Evolutionary conservation across 2,797 vertebrate genomes (phyloP).

Genomic region (Buceros bicornis): DNA sequence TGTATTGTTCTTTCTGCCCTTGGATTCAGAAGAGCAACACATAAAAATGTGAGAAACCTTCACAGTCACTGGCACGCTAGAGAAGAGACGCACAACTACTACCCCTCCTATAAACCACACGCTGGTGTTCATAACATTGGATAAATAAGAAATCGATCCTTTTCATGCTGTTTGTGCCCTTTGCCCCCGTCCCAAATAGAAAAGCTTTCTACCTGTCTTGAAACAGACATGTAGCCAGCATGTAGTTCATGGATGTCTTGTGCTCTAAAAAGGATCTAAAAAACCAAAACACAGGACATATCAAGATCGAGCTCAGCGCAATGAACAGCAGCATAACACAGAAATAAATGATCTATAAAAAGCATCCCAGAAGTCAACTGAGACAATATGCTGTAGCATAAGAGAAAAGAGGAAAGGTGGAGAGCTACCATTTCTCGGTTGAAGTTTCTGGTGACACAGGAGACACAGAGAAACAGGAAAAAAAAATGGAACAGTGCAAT

Average conservation of each 20-base stretch:
- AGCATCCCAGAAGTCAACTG: background rate
- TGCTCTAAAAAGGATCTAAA: constrained; percentile 92
- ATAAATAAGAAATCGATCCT: background rate
- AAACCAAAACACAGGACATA: background rate
- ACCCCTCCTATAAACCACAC: background rate
- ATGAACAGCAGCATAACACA: background rate
- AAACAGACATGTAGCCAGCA: constrained; percentile 95
- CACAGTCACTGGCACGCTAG: background rate
- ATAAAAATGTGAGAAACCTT: background rate
- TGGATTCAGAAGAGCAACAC: background rate
- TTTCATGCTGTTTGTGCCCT: background rate
- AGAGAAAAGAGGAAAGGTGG: background rate
- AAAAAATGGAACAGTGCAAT: background rate
- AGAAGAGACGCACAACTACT: background rate
- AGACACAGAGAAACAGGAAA: background rate
- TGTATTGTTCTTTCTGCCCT: background rate
- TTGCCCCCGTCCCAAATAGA: background rate
- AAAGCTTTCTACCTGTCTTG: constrained; percentile 88
- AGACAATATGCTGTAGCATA: background rate
- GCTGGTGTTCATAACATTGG: background rate
- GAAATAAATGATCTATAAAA: background rate
- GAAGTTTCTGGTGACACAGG: background rate
- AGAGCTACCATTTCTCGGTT: background rate
- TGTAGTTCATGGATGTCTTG: constrained; percentile 96
- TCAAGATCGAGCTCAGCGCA: constrained; percentile 20